Base-by-base conservation (phyloP, 2,113 vertebrate species). In the Paratilapia polleni region DNA sequence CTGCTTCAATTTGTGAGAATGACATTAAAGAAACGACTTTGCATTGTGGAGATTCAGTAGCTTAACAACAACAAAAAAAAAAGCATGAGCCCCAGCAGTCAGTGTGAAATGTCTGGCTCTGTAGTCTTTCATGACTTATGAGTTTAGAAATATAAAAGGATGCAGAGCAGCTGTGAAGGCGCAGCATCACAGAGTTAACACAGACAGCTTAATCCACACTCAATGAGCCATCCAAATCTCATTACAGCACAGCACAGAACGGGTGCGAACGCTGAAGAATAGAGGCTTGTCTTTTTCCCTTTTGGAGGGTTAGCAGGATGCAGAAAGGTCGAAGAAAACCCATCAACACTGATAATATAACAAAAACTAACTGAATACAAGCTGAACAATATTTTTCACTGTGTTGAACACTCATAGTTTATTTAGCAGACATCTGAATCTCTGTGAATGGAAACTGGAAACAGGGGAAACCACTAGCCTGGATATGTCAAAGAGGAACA, bases 161-260 rank as follows among this genome's bases (percentile, higher is more conserved):
- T 84, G 62, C 38, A 78, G 62, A 54, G 19, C 11, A 10, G 75
- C 77, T 78, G 77, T 73, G 86, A 86, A 78, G 43, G 81, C 38
- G 19, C 80, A 77, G 80, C 82, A 80, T 57, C 74, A 58, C 78
- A 78, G 77, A 77, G 64, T 57, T 41, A 79, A 78, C 64, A 84
- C 63, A 81, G 76, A 81, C 81, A 75, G 77, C 82, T 77, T 88
- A 87, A 92, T 91, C 87, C 87, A 83, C 52, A 62, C 82, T 90
- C 89, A 91, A 83, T 57, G 81, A 81, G 24, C 60, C 74, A 49
- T 61, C 75, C 74, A 90, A 90, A 90, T 89, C 88, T 85, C 84
- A 88, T 92, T 88, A 90, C 57, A 58, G 68, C 60, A 63, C 57
- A 73, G 31, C 61, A 59, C 78, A 86, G 78, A 20, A 54, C 78